A percentile compares a stretch with the other conserved stretches of the same genome.
phyloP scores from a whole-genome alignment of 1,140 invertebrate species.

The Drosophila lacteicornis region DNA sequence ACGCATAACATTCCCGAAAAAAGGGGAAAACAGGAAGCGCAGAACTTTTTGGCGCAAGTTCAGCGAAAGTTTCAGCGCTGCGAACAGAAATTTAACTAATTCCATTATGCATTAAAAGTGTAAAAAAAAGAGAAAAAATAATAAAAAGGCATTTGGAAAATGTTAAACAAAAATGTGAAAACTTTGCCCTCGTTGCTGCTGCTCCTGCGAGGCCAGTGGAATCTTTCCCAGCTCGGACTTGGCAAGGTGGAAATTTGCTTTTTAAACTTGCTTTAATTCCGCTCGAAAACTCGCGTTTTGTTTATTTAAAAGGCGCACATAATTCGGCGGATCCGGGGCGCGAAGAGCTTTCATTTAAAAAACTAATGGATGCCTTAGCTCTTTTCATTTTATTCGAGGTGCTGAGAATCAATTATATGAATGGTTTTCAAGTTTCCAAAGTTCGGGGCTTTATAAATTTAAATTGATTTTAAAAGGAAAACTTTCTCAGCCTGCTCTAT shows the following conservation, averaged over 20 bases:
- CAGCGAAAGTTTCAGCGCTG: conserved; percentile 68
- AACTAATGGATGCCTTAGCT: conserved; percentile 15
- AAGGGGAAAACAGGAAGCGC: conserved; percentile 52
- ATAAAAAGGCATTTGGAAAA: conserved; percentile 57
- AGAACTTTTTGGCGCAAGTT: conserved; percentile 72
- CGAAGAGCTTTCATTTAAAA: conserved; percentile 6
- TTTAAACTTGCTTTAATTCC: conserved; percentile 56
- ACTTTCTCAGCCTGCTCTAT: background rate
- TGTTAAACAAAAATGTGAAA: conserved; percentile 78
- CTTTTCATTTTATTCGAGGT: background rate
- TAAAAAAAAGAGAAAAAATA: conserved; percentile 10
- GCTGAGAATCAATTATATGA: background rate
- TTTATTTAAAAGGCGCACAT: conserved; percentile 60
- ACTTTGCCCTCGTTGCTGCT: conserved; percentile 63
- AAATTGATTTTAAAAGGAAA: background rate
- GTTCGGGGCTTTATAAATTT: background rate
- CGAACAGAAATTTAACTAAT: conserved; percentile 76
- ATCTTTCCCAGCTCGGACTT: conserved; percentile 25
- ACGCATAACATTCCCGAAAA: conserved; percentile 65
- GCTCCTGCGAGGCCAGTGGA: conserved; percentile 22
- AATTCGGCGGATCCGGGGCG: conserved; percentile 30
- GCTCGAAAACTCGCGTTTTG: conserved; percentile 36
- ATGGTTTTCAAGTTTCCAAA: background rate
- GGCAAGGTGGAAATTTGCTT: conserved; percentile 43
- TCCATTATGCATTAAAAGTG: conserved; percentile 70